Evolutionary conservation across 1,140 invertebrate genomes (phyloP), one percentile per base, ranked within the genome.

Genomic region (Hermetia illucens): DNA sequence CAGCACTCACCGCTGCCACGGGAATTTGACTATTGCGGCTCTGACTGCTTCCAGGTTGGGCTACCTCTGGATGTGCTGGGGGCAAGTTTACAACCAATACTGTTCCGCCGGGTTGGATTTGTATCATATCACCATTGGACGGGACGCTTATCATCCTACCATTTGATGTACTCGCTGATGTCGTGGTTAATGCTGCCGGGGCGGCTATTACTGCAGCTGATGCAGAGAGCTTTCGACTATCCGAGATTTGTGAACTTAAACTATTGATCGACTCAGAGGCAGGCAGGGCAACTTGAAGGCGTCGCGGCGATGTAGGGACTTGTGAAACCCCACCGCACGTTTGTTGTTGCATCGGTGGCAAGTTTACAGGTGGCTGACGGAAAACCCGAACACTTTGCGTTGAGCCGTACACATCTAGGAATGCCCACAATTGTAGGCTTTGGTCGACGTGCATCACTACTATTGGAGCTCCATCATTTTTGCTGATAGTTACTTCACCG

Each of bases 401-500:
- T 39, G 86, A 89, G 1, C 92, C 93, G 52, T 94, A 96, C 1
- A 97, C 77, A 58, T 98, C 93, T 40, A 96, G 84, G 61, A 96
- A 95, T 2, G 87, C 82, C 91, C 91, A 97, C 1, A 97, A 60
- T 49, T 78, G 72, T 12, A 90, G 63, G 0, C 79, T 85, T 47
- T 88, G 80, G 60, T 97, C 92, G 1, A 96, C 89, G 58, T 95
- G 86, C 83, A 98, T 94, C 32, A 96, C 75, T 1, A 83, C 79
- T 0, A 75, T 70, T 0, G 83, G 72, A 1, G 75, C 65, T 1
- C 79, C 76, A n/a, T 82, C 82, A 56, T 96, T 95, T 50, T 84
- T 79, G 34, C 77, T 81, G 60, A 95, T 88, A 51, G 77, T 72
- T 1, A 97, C 87, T 66, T 94, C 87, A 6, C 90, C 89, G 44